These are phyloP conservation scores for Mantis religiosa DNA, from an alignment of 2,888 invertebrate genomes.

Conservation along the genomic window DNA sequence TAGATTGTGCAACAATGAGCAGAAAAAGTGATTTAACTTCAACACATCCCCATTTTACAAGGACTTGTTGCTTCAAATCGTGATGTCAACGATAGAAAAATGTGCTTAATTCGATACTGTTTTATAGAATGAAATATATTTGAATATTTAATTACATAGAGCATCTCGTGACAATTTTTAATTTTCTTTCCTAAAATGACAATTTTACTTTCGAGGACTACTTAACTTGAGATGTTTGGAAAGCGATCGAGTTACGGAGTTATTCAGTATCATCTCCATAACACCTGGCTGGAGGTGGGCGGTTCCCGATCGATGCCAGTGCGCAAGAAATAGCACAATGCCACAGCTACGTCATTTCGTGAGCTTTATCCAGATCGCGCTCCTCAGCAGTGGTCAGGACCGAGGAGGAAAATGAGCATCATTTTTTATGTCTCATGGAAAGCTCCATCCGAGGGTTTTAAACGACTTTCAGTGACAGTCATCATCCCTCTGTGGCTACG, in stretches of 20 bases:
- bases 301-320: not conserved
- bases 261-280: not conserved
- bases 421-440: not conserved
- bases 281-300: not conserved
- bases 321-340: not conserved
- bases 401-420: not conserved
- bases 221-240: not conserved
- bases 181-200: too few relatives aligned
- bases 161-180: too few relatives aligned
- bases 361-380: not conserved
- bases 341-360: not conserved
- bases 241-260: not conserved
- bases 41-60: too few relatives aligned
- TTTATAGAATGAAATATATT: too few relatives aligned
- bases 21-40: too few relatives aligned
- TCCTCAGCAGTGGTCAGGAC: not conserved
- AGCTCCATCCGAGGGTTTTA: not conserved
- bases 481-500: too few relatives aligned
- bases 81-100: too few relatives aligned
- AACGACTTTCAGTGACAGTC: not conserved
- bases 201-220: not conserved
- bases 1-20: too few relatives aligned
- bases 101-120: too few relatives aligned
- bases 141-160: too few relatives aligned
- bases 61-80: too few relatives aligned